Percentiles rank a stretch among this genome's conserved stretches.
Evolutionary conservation across 2,888 invertebrate species (phyloP).

Genomic region (Drosophila merina): DNA sequence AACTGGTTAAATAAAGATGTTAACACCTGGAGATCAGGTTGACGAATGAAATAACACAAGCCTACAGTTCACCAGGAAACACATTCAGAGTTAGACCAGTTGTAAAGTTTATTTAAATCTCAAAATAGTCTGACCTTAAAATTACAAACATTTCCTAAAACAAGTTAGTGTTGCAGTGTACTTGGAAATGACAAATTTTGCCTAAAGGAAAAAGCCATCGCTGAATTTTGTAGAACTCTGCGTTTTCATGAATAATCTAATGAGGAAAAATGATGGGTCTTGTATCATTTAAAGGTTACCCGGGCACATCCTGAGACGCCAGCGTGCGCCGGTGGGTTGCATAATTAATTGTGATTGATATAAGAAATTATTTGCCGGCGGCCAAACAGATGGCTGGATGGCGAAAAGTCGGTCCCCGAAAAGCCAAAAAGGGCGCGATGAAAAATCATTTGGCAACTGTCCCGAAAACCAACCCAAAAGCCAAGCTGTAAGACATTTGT

Average conservation of each 20-base stretch:
- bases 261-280: conserved; percentile 64
- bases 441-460: conserved; percentile 77
- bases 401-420: conserved; percentile 10
- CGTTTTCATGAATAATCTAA: conserved; percentile 70
- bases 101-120: not conserved
- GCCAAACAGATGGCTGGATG: conserved; percentile 66
- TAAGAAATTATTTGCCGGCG: conserved; percentile 70
- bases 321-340: conserved; percentile 25
- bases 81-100: not conserved
- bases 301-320: conserved; percentile 17
- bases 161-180: conserved; percentile 1
- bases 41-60: not conserved
- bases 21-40: not conserved
- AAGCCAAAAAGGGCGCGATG: conserved; percentile 62
- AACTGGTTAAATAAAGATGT: not conserved
- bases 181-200: conserved; percentile 66
- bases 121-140: not conserved
- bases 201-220: conserved; percentile 43
- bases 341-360: conserved; percentile 82
- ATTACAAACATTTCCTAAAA: not conserved
- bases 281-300: conserved; percentile 60
- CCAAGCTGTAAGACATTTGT: conserved; percentile 35
- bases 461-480: conserved; percentile 52
- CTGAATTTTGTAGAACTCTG: conserved; percentile 19
- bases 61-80: not conserved